Evolutionary conservation across 2,113 vertebrate genomes (phyloP).

Genomic region (Notiomystis cincta): DNA sequence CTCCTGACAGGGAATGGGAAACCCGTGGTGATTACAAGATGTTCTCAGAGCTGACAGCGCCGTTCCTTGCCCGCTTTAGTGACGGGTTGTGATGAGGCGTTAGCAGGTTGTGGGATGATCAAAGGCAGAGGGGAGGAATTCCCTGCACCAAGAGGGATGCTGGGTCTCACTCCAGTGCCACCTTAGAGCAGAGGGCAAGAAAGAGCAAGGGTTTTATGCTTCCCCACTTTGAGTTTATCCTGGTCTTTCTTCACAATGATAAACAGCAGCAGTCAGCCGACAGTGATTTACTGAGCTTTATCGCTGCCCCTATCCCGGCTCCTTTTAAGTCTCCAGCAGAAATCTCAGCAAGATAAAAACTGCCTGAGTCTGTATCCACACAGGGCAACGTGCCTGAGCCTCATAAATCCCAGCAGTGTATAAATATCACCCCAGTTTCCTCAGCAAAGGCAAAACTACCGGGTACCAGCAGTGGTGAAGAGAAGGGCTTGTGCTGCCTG

Average conservation of each 20-base stretch:
- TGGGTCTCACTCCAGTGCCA: not conserved
- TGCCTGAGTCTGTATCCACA: not conserved
- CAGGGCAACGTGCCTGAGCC: not conserved
- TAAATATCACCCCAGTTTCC: not conserved
- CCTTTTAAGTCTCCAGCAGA: not conserved
- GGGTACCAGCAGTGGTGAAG: not conserved
- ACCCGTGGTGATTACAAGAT: not conserved
- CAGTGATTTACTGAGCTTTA: constrained; percentile 35
- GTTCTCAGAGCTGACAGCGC: not conserved
- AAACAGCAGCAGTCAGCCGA: not conserved
- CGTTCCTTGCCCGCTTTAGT: not conserved
- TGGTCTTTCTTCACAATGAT: not conserved
- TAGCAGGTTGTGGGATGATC: not conserved
- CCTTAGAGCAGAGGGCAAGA: constrained; percentile 8
- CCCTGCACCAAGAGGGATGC: not conserved
- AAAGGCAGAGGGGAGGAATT: not conserved
- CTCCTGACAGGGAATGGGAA: not conserved
- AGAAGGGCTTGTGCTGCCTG: not conserved
- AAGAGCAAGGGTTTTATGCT: not conserved
- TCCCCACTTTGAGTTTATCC: not conserved
- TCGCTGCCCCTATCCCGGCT: not conserved
- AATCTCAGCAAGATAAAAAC: not conserved
- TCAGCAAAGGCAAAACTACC: not conserved
- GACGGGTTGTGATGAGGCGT: not conserved
- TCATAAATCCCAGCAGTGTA: not conserved